Evolutionary conservation across 1,140 invertebrate species (phyloP), one percentile per base, ranked within the genome.

Genomic region (Aphaenogaster floridana): DNA sequence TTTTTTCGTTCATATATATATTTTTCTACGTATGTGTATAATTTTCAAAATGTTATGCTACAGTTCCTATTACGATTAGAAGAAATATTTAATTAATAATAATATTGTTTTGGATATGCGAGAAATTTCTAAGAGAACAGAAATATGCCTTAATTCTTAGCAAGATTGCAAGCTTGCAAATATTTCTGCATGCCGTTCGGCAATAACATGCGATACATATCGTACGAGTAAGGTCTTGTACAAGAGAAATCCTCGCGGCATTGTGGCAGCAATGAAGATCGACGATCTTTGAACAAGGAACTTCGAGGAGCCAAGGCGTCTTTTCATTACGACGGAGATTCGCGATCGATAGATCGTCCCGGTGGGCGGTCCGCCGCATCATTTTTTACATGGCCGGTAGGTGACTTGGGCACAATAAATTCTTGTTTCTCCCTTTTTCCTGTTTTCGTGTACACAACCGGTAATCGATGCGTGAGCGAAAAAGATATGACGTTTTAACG

Each of bases 291-390:
- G 69, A 61, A 50, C 54, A 50, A 84, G 69, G 69, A 84, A 84
- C 42, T 76, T 48, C 28, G n/a, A 50, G 50, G 42, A 74, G 52
- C 68, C 66, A 21, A 28, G n/a, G 7, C 69, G 69, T 74, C 80
- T 76, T 84, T 84, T 84, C 80, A 84, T 84, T 84, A 80, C 69
- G 42, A 63, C 80, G 54, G 42, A 76, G 80, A 84, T 84, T 84
- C 69, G 80, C 80, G 80, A 84, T 84, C 71, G 80, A 84, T 84
- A 74, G 80, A 84, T 84, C 57, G 80, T 76, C 80, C 42, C 54
- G 69, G 34, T 84, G 69, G 69, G 80, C 80, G 80, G 80, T 84
- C 80, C 69, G 52, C 50, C 13, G 80, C 69, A 76, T 74, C 80
- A 84, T 84, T 84, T 84, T 84, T 84, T 84, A 84, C 69, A 21